A percentile compares a stretch with the other conserved stretches of the same genome.
phyloP scores from a whole-genome alignment of 2,888 invertebrate species.

The Ormyrus pomaceus region DNA sequence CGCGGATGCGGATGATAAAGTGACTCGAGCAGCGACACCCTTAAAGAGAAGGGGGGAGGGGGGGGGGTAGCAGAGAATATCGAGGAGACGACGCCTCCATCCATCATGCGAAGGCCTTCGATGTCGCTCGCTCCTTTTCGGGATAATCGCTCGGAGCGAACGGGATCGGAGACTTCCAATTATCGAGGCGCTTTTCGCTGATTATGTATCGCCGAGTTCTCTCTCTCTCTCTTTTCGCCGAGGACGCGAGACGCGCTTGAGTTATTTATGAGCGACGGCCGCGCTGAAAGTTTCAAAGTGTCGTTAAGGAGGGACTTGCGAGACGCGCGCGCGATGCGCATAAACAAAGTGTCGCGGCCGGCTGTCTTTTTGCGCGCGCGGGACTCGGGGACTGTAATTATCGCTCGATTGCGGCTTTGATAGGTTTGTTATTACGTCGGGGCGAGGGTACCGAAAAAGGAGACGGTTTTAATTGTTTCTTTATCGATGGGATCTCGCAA shows the following conservation, averaged over 20 bases:
- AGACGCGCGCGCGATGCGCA: too few relatives aligned
- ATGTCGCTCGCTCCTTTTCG: constrained; percentile 6
- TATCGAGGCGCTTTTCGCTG: constrained; percentile 25
- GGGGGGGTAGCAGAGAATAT: constrained; percentile 63
- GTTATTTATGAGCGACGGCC: background rate
- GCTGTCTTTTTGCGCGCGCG: too few relatives aligned
- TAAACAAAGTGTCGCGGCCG: too few relatives aligned
- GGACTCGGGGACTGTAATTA: too few relatives aligned
- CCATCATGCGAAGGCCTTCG: constrained; percentile 62
- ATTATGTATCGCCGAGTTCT: constrained; percentile 17
- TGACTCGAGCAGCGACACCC: constrained; percentile 64
- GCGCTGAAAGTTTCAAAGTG: background rate
- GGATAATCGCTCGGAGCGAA: constrained; percentile 27
- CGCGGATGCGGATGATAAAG: constrained; percentile 68
- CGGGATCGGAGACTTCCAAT: constrained; percentile 34
- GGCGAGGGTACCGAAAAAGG: too few relatives aligned
- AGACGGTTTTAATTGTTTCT: too few relatives aligned
- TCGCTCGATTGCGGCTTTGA: too few relatives aligned
- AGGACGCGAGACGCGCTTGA: background rate
- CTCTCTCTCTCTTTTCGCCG: background rate
- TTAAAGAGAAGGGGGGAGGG: too few relatives aligned
- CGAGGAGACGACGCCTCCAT: constrained; percentile 67
- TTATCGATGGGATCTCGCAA: too few relatives aligned
- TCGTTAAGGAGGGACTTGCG: background rate
- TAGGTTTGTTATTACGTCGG: too few relatives aligned